Percentiles rank a stretch among this genome's conserved stretches.
Evolutionary conservation across 2,113 vertebrate species (phyloP).

Genomic region (Melanerpes formicivorus): DNA sequence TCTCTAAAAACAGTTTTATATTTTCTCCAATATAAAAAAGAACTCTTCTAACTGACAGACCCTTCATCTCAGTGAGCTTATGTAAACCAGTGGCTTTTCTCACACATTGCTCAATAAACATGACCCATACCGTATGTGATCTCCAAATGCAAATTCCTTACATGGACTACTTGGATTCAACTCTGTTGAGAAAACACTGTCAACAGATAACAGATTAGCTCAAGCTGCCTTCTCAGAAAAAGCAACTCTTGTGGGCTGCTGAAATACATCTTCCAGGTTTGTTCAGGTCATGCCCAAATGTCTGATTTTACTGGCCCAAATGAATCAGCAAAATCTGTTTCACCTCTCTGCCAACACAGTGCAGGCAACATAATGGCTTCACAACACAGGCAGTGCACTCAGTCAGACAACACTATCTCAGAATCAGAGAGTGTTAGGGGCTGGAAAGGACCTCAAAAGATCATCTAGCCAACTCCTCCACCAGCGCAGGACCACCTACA

Average conservation of each 20-base stretch:
- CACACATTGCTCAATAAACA: neutral
- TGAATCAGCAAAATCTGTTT: neutral
- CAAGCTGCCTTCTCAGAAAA: neutral
- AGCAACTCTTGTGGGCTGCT: neutral
- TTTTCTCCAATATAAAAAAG: neutral
- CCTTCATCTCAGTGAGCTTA: neutral
- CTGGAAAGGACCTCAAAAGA: too few relatives aligned
- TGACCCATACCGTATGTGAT: neutral
- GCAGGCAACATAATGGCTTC: accelerated
- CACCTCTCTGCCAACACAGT: neutral
- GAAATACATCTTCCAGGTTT: neutral
- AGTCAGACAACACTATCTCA: neutral
- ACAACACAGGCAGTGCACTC: accelerated
- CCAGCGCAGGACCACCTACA: too few relatives aligned
- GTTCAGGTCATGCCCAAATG: neutral
- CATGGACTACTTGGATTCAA: neutral
- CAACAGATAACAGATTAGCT: neutral
- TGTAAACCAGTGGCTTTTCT: neutral
- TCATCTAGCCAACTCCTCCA: too few relatives aligned
- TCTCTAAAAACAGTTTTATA: neutral
- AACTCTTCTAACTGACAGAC: neutral
- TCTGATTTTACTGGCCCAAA: neutral
- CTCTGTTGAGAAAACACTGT: neutral
- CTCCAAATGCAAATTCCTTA: neutral
- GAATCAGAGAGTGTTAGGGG: too few relatives aligned